Evolutionary conservation across 2,797 vertebrate genomes (phyloP), one percentile per base, ranked within the genome.

Genomic region (Fundulus diaphanus): DNA sequence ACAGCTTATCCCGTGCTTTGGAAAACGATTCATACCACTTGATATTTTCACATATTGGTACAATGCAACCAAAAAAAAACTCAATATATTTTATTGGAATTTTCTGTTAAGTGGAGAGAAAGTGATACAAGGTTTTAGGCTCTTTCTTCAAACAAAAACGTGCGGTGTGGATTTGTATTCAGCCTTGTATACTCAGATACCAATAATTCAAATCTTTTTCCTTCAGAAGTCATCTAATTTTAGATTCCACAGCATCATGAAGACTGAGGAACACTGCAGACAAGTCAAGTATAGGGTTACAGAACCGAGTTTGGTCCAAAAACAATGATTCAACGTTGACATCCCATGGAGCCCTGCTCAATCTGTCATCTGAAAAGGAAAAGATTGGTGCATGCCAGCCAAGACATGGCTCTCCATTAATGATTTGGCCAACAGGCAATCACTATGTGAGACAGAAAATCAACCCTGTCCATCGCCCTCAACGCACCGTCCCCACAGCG

Each of bases 1-100:
- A 88, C 44, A 82, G 72, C 82, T 79, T 52, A 44, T 65, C 24
- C 24, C 42, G 61, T 24, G 61, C 61, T 67, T 42, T 27, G 40
- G n/a, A 67, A 8, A 67, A 67, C 27, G 4, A 67, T 44, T 67
- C 63, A 67, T 4, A 44, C 63, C 63, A 67, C 63, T 44, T 42
- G 57, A 8, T 44, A n/a, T 44, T 27, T 67, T 27, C 15, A 44
- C 5, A 67, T 44, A 67, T 15, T 67, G 40, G 42, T 18, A 67
- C 63, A 67, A 16, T 44, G 24, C 24, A 16, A 67, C 63, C 6
- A 44, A 42, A 46, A 42, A 46, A 27, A 66, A 44, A 5, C 37
- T 27, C 0, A 65, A 3, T 66, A 6, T 27, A 66, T 42, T 65
- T 66, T 66, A 42, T 13, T 56, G 1, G n/a, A 3, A 56, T 11